Base-by-base conservation (phyloP, 2,797 vertebrate species). In the Salmo trutta region DNA sequence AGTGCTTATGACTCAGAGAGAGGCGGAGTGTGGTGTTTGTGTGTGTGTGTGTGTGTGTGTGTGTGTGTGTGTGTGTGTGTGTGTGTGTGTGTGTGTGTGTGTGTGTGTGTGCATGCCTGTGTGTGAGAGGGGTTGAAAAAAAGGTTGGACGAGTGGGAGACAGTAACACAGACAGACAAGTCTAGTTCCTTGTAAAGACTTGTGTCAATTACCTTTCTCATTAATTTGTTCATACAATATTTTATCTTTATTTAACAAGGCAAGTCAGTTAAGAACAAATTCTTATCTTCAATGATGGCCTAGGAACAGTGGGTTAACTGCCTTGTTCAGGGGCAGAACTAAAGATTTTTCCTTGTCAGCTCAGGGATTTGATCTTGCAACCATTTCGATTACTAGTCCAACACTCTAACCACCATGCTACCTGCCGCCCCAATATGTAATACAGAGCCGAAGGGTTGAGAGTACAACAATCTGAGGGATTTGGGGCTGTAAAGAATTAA, bases 401-500 rank as follows among this genome's bases (percentile, higher is more conserved):
- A 36, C 36, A 7, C 6, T 33, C 33, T 7, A 36, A 36, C 36
- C 36, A 36, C 6, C 7, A 36, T 6, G 36, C 36, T 36, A 36
- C 36, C 36, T 36, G 36, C 36, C 36, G 6, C 36, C 6, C 6
- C 33, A 33, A 33, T 41, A 41, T 84, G 73, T 86, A 84, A 85
- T 76, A 53, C 78, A 81, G 68, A 79, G 73, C 6, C 82, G 66
- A 81, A 79, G 87, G 84, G 86, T 91, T 88, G 80, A 78, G 33
- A 74, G 85, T 82, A 79, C 86, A 89, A 81, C 86, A 81, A 83
- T 90, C 84, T 83, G 77, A 88, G 84, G 83, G 87, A 88, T 89
- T 90, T 84, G 85, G 74, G 53, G 75, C 84, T 89, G 83, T 85
- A 76, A 85, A 88, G 83, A 89, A 91, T 92, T 87, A 90, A 93